Conservation (phyloP, 1,140 invertebrate genomes). For the Lineus longissimus region DNA sequence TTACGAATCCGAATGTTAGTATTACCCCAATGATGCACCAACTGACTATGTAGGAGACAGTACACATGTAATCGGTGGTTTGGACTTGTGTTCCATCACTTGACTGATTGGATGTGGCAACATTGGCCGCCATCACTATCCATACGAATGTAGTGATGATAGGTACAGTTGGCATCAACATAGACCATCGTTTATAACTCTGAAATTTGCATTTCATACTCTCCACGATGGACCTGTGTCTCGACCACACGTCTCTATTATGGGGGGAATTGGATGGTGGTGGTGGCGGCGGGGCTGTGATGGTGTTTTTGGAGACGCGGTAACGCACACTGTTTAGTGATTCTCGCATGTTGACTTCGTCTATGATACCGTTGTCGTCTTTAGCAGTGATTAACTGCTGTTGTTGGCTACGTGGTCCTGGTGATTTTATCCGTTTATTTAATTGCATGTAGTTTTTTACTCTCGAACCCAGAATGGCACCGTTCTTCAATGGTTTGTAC, state of each 20-base stretch:
- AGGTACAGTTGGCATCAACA: background rate
- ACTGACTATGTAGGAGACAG: background rate
- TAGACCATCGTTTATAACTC: background rate
- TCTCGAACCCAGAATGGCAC: background rate
- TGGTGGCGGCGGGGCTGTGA: background rate
- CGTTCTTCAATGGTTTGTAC: background rate
- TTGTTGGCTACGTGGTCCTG: background rate
- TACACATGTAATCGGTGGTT: background rate
- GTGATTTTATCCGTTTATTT: background rate
- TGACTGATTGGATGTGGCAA: background rate
- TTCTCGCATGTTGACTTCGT: background rate
- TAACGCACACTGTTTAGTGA: background rate
- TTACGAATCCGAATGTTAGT: background rate
- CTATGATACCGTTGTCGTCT: background rate
- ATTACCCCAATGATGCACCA: background rate
- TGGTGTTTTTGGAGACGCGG: background rate
- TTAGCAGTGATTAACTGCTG: background rate
- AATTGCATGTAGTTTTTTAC: background rate
- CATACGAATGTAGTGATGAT: background rate
- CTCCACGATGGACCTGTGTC: background rate
- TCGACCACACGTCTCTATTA: background rate
- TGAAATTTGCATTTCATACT: background rate
- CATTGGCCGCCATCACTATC: conserved; percentile 4
- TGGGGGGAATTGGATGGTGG: background rate
- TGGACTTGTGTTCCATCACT: background rate